A percentile compares a stretch with the other conserved stretches of the same genome.
These are phyloP conservation scores for Chaetophractus vellerosus DNA, from an alignment of 2,797 vertebrate species.

Conservation along the genomic window DNA sequence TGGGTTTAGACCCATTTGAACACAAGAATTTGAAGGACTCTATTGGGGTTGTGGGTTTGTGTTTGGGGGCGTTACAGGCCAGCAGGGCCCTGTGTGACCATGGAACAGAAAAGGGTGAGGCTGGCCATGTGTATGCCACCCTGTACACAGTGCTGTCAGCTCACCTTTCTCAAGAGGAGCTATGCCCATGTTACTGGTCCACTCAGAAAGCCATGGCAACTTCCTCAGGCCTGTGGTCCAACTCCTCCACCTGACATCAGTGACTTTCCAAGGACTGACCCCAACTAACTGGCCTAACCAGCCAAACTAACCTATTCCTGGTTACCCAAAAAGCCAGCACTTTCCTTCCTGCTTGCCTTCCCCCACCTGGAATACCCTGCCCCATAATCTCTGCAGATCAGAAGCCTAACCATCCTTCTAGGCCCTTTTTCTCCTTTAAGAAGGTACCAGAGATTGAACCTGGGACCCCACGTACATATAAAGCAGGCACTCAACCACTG, in stretches of 20 bases:
- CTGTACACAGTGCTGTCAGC: not conserved
- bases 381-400: not conserved
- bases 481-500: no score
- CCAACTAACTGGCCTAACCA: not conserved
- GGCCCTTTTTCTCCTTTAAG: not conserved
- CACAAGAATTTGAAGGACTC: not conserved
- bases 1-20: not conserved
- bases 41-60: not conserved
- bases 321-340: not conserved
- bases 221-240: not conserved
- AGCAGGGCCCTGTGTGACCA: not conserved
- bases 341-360: not conserved
- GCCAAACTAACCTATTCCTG: not conserved
- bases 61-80: not conserved
- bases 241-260: not conserved
- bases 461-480: no score
- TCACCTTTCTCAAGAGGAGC: not conserved
- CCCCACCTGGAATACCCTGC: not conserved
- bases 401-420: not conserved
- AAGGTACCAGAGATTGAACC: no score
- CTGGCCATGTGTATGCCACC: not conserved
- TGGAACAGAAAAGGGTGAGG: not conserved
- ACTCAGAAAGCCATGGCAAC: not conserved
- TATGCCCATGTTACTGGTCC: rapidly evolving
- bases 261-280: not conserved